Percentiles rank a stretch among this genome's conserved stretches.
Conservation (phyloP, 23 tunicate species). For the Ascidia mentula region DNA sequence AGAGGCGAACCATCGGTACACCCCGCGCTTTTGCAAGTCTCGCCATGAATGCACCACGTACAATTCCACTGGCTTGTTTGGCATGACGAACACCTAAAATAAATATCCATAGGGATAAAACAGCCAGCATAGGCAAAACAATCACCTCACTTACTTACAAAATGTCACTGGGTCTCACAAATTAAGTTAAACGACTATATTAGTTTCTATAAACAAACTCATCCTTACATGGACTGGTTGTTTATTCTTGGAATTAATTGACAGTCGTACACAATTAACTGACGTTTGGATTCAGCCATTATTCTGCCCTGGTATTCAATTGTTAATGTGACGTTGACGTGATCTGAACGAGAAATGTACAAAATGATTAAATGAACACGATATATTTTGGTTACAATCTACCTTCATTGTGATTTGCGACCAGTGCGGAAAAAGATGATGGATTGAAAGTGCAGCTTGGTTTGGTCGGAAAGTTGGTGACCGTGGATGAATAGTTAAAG, state of each 20-base stretch:
- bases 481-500: background rate
- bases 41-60: conserved; percentile 46
- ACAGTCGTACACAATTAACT: conserved; percentile 18
- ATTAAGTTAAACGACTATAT: no score
- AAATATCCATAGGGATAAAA: no score
- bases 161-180: no score
- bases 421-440: background rate
- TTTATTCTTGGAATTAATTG: background rate
- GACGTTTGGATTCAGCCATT: background rate
- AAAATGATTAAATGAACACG: no score
- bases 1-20: background rate
- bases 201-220: no score
- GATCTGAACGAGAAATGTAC: conserved; percentile 14
- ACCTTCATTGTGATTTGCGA: background rate
- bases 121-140: no score
- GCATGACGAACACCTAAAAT: conserved; percentile 73
- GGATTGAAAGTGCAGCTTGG: background rate
- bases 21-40: conserved; percentile 13
- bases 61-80: conserved; percentile 55
- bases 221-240: conserved; percentile 26
- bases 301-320: conserved; percentile 13
- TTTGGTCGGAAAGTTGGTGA: background rate
- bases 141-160: no score
- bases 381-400: no score
- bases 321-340: conserved; percentile 25